Percentiles rank a stretch among this genome's conserved stretches.
These are phyloP conservation scores for Calephelis virginiensis DNA, from an alignment of 1,140 invertebrate species.

Conservation along the genomic window DNA sequence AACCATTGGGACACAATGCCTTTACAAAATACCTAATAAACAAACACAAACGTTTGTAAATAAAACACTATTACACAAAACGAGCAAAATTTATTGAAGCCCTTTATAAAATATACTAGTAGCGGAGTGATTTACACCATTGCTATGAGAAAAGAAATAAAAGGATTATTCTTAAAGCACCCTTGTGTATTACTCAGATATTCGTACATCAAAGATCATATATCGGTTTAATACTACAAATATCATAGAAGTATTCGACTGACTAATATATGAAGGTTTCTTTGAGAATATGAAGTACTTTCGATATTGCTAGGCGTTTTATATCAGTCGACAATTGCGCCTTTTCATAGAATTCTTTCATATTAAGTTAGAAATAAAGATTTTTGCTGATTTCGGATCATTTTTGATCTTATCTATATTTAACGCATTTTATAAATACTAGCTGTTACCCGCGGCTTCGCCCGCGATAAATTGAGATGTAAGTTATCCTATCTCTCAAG, in stretches of 20 bases:
- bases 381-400: too few relatives aligned
- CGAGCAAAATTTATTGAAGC: conserved; percentile 53
- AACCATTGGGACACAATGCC: conserved; percentile 30
- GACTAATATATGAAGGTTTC: conserved; percentile 16
- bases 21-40: conserved; percentile 51
- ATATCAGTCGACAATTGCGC: neutral
- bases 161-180: conserved; percentile 44
- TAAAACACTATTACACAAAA: conserved; percentile 55
- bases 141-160: conserved; percentile 45
- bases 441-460: too few relatives aligned
- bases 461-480: too few relatives aligned
- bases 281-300: neutral
- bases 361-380: too few relatives aligned
- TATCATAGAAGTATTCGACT: conserved; percentile 23
- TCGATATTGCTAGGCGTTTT: neutral
- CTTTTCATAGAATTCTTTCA: too few relatives aligned
- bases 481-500: too few relatives aligned
- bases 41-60: conserved; percentile 49
- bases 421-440: too few relatives aligned
- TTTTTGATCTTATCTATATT: too few relatives aligned
- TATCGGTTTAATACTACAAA: conserved; percentile 31
- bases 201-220: conserved; percentile 30
- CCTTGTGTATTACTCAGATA: conserved; percentile 30
- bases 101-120: conserved; percentile 27
- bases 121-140: conserved; percentile 2